These are phyloP conservation scores for Macrosoma leucophasiata DNA, from an alignment of 2,888 invertebrate species.

Conservation along the genomic window DNA sequence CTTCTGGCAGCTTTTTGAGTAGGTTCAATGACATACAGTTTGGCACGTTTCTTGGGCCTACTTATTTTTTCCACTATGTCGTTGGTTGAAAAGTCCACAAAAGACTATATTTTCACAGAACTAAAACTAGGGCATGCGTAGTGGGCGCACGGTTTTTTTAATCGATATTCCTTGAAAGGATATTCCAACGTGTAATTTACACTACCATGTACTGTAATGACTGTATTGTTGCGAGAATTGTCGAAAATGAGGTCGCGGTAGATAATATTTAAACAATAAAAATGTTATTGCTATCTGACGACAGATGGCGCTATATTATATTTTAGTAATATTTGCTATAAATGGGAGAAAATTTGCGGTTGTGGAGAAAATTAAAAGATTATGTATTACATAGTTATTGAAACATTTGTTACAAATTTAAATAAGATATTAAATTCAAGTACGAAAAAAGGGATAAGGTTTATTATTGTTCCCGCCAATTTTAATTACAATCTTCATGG, in stretches of 20 bases:
- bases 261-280: conserved; percentile 35
- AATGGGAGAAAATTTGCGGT: no score
- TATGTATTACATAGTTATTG: no score
- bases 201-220: conserved; percentile 29
- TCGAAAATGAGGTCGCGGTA: conserved; percentile 52
- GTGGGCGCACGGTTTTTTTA: conserved; percentile 38
- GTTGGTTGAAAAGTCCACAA: conserved; percentile 48
- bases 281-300: conserved; percentile 48
- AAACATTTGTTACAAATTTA: no score
- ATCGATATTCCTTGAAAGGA: conserved; percentile 50
- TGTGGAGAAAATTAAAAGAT: no score
- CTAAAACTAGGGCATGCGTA: conserved; percentile 58
- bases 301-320: conserved; percentile 50
- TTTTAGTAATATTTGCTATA: conserved; percentile 6
- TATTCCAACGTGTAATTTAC: conserved; percentile 30
- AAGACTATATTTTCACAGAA: conserved; percentile 53
- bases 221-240: conserved; percentile 41
- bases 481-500: no score
- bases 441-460: no score
- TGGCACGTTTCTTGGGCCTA: conserved; percentile 60
- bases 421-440: no score
- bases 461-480: no score
- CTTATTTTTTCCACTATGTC: conserved; percentile 54
- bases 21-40: conserved; percentile 68
- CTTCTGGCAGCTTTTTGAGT: conserved; percentile 52